Conservation (phyloP, 1,140 invertebrate species). For the Nilaparvata lugens region DNA sequence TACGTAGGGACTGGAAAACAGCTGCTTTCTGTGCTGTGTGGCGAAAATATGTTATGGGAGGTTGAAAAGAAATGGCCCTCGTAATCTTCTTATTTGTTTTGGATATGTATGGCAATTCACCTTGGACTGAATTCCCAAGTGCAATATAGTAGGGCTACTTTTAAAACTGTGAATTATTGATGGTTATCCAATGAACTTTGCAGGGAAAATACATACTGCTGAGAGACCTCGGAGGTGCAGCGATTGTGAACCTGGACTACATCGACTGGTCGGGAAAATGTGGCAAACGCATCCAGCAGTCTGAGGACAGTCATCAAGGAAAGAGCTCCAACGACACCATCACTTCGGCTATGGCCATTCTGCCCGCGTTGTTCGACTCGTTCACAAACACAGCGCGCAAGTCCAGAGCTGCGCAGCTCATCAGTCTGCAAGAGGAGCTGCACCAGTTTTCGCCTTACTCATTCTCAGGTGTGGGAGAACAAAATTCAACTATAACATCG, state of each 20-base stretch:
- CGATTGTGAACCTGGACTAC: slow-evolving; percentile 33
- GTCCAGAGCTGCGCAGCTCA: slow-evolving; percentile 36
- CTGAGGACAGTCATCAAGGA: too few relatives aligned
- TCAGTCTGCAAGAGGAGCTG: slow-evolving; percentile 34
- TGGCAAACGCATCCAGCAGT: not conserved
- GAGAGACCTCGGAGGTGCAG: slow-evolving; percentile 46
- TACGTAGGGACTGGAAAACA: too few relatives aligned
- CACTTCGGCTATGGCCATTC: slow-evolving; percentile 15
- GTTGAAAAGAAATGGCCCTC: too few relatives aligned
- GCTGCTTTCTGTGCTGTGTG: too few relatives aligned
- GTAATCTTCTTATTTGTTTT: too few relatives aligned
- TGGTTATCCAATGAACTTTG: slow-evolving; percentile 17
- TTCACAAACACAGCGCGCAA: slow-evolving; percentile 42
- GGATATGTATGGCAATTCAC: too few relatives aligned
- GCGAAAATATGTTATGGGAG: too few relatives aligned
- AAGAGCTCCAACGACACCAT: too few relatives aligned
- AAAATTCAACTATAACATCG: too few relatives aligned
- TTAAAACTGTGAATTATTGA: too few relatives aligned
- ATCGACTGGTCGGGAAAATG: slow-evolving; percentile 30
- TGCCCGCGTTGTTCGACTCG: slow-evolving; percentile 26
- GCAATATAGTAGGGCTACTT: too few relatives aligned
- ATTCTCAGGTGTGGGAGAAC: slow-evolving; percentile 22
- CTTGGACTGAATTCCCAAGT: too few relatives aligned
- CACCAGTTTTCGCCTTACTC: slow-evolving; percentile 20
- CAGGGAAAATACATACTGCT: slow-evolving; percentile 49